These are phyloP conservation scores for Yponomeuta malinellus DNA, from an alignment of 2,888 invertebrate genomes.

Conservation along the genomic window DNA sequence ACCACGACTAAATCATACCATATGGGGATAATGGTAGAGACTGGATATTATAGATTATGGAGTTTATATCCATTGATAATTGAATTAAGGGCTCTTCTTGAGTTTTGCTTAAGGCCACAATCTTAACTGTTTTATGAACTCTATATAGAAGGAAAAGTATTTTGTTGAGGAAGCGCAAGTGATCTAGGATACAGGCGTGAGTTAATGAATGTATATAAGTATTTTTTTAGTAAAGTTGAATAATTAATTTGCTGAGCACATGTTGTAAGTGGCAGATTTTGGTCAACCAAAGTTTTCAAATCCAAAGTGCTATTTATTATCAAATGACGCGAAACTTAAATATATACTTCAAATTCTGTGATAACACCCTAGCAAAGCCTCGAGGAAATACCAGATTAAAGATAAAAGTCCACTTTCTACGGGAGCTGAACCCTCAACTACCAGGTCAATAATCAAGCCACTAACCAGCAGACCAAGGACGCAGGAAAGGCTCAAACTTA, in stretches of 20 bases:
- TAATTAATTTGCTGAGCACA: background rate
- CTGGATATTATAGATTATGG: conserved; percentile 5
- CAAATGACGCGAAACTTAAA: too few species aligned
- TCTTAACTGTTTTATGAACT: background rate
- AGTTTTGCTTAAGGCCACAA: background rate
- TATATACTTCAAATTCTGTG: too few species aligned
- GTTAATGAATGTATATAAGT: too few species aligned
- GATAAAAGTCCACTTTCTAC: too few species aligned
- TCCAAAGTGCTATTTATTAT: too few species aligned
- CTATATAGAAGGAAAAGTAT: background rate
- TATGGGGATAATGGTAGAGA: background rate
- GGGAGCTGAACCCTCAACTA: too few species aligned
- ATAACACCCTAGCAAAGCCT: too few species aligned
- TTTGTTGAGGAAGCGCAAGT: background rate
- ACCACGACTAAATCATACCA: background rate
- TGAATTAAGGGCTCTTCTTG: conserved; percentile 2
- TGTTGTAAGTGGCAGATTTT: too few species aligned
- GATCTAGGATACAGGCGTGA: background rate
- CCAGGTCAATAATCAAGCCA: too few species aligned
- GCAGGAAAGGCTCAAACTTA: conserved; percentile 7
- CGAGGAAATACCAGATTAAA: too few species aligned
- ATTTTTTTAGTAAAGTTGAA: background rate
- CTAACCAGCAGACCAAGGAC: background rate
- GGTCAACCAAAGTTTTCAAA: too few species aligned
- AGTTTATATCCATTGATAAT: conserved; percentile 6